Percentiles rank a stretch among this genome's conserved stretches.
Evolutionary conservation across 2,888 invertebrate species (phyloP).

Genomic region (Cryptophagus acutangulus): DNA sequence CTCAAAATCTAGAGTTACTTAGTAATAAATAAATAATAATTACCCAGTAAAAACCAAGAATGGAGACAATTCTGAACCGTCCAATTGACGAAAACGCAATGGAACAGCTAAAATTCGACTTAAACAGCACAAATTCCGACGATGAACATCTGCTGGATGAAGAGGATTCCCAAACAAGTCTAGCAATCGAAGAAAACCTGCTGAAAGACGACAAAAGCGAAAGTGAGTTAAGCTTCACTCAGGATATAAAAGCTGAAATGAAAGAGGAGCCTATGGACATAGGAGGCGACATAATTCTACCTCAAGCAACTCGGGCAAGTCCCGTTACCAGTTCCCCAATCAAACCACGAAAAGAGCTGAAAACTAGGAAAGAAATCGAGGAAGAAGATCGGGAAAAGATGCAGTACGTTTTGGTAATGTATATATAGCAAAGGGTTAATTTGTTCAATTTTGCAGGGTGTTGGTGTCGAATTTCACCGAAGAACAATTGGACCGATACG

Average conservation of each 20-base stretch:
- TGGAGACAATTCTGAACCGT: no score
- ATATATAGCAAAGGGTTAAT: constrained; percentile 1
- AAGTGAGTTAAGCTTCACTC: no score
- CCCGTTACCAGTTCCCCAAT: constrained; percentile 11
- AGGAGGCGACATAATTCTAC: constrained; percentile 41
- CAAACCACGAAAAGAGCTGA: constrained; percentile 61
- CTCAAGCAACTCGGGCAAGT: constrained; percentile 36
- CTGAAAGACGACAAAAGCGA: no score
- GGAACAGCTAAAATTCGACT: no score
- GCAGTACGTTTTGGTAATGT: constrained; percentile 69
- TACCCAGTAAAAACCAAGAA: no score
- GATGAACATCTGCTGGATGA: no score
- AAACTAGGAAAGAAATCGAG: constrained; percentile 78
- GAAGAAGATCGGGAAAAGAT: constrained; percentile 94
- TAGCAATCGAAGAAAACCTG: no score
- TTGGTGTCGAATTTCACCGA: constrained; percentile 98
- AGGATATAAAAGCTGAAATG: constrained; percentile 22
- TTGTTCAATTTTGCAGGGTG: constrained; percentile 59
- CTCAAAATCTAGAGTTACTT: no score
- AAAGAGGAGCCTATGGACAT: constrained; percentile 33
- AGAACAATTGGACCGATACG: constrained; percentile 96
- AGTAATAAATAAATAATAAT: no score
- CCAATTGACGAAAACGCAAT: no score
- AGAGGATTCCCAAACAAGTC: no score
- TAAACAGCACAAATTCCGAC: no score